Evolutionary conservation across 2,113 vertebrate species (phyloP).

Genomic region (Oryzias woworae): DNA sequence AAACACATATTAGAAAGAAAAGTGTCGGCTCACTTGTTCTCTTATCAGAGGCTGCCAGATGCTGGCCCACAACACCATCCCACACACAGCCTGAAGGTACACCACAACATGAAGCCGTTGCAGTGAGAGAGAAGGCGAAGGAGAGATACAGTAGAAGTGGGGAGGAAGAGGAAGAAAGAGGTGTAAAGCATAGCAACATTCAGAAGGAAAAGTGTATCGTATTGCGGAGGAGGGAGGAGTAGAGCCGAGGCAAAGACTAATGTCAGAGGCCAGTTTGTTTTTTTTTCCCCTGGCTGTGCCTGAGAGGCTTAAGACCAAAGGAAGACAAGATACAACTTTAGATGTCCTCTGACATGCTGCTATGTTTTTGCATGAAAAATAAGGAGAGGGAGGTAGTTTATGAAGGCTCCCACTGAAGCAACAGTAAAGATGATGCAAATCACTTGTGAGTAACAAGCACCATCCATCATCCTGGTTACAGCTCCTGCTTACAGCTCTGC

Average conservation of each 20-base stretch:
- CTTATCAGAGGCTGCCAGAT: constrained; percentile 79
- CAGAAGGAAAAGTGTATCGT: constrained; percentile 59
- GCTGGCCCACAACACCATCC: constrained; percentile 69
- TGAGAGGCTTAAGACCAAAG: constrained; percentile 44
- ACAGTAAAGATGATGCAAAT: constrained; percentile 70
- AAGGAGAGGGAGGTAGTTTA: constrained; percentile 21
- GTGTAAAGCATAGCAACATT: constrained; percentile 60
- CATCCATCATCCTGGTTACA: constrained; percentile 68
- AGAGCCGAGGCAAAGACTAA: constrained; percentile 41
- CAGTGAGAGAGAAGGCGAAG: constrained; percentile 39
- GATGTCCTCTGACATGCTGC: constrained; percentile 31
- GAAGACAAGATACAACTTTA: constrained; percentile 27
- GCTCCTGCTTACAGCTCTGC: constrained; percentile 23
- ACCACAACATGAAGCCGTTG: constrained; percentile 58
- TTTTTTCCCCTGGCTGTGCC: constrained; percentile 7
- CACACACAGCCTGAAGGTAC: constrained; percentile 73
- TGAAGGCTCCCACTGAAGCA: constrained; percentile 44
- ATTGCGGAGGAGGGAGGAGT: constrained; percentile 54
- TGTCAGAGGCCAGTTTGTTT: constrained; percentile 28
- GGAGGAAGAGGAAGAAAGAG: constrained; percentile 40
- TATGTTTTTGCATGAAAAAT: constrained; percentile 38
- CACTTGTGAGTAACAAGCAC: constrained; percentile 62
- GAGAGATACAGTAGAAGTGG: constrained; percentile 42
- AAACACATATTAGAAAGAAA: constrained; percentile 55
- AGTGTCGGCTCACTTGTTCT: constrained; percentile 51